phyloP scores from a whole-genome alignment of 2,113 vertebrate species.

The Kryptolebias marmoratus region DNA sequence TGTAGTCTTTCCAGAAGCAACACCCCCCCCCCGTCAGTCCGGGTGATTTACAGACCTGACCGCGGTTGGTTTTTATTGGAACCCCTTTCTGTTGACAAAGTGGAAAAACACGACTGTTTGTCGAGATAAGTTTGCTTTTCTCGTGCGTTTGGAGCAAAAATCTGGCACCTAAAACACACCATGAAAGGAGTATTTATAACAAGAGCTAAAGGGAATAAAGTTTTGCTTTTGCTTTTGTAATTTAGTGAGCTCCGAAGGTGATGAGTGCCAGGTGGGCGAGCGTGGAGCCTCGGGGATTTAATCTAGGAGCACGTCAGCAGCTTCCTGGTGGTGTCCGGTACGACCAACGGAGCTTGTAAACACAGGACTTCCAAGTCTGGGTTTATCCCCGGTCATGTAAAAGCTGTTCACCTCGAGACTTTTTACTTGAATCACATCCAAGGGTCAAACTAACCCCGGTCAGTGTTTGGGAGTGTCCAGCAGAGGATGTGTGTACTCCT shows the following conservation, averaged over 20 bases:
- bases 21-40: not conserved
- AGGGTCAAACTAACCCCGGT: slow-evolving; percentile 46
- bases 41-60: not conserved
- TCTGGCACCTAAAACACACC: not conserved
- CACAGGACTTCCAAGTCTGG: slow-evolving; percentile 74
- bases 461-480: slow-evolving; percentile 26
- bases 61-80: slow-evolving; percentile 23
- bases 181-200: no score
- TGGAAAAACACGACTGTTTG: no score
- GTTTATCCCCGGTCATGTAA: slow-evolving; percentile 45
- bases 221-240: not conserved
- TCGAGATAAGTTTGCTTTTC: no score
- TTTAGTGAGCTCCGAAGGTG: not conserved
- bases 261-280: no score
- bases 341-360: slow-evolving; percentile 51
- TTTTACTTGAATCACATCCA: slow-evolving; percentile 48
- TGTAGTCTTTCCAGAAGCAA: slow-evolving; percentile 22
- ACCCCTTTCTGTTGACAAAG: slow-evolving; percentile 4
- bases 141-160: no score
- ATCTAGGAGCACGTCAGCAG: not conserved
- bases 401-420: slow-evolving; percentile 27
- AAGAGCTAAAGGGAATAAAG: no score
- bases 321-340: slow-evolving; percentile 37
- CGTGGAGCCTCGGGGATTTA: no score
- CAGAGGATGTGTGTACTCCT: no score